A percentile compares a stretch with the other conserved stretches of the same genome.
Conservation (phyloP, 1,140 invertebrate species). For the Drosophila obscura region DNA sequence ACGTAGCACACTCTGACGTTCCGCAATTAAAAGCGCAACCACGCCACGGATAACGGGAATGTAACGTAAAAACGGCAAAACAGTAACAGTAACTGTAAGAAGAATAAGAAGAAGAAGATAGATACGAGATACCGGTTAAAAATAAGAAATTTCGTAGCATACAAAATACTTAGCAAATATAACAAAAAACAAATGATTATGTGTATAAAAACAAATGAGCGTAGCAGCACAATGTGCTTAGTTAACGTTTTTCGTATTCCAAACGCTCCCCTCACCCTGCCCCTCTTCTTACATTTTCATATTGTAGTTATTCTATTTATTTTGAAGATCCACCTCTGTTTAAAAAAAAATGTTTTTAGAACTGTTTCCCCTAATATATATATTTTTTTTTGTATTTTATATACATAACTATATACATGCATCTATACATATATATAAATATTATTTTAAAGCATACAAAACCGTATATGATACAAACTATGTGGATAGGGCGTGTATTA, state of each 20-base stretch:
- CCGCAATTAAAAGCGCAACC: neutral
- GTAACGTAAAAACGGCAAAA: slow-evolving; percentile 2
- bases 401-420: slow-evolving; percentile 43
- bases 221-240: slow-evolving; percentile 70
- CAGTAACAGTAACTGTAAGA: slow-evolving; percentile 21
- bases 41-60: neutral
- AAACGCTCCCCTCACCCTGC: neutral
- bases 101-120: slow-evolving; percentile 13
- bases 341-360: slow-evolving; percentile 62
- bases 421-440: slow-evolving; percentile 37
- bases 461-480: slow-evolving; percentile 59
- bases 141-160: slow-evolving; percentile 37
- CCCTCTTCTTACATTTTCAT: slow-evolving; percentile 33
- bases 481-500: slow-evolving; percentile 56
- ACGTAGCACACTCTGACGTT: no score
- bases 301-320: slow-evolving; percentile 65
- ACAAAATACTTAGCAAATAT: slow-evolving; percentile 68
- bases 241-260: slow-evolving; percentile 59
- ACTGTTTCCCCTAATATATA: slow-evolving; percentile 21
- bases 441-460: slow-evolving; percentile 50
- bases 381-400: slow-evolving; percentile 64
- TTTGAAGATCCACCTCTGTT: slow-evolving; percentile 61
- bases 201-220: slow-evolving; percentile 67
- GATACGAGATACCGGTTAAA: slow-evolving; percentile 27
- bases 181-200: slow-evolving; percentile 46